Evolutionary conservation across 1,140 invertebrate genomes (phyloP), one percentile per base, ranked within the genome.

Genomic region (Tenebrio molitor): DNA sequence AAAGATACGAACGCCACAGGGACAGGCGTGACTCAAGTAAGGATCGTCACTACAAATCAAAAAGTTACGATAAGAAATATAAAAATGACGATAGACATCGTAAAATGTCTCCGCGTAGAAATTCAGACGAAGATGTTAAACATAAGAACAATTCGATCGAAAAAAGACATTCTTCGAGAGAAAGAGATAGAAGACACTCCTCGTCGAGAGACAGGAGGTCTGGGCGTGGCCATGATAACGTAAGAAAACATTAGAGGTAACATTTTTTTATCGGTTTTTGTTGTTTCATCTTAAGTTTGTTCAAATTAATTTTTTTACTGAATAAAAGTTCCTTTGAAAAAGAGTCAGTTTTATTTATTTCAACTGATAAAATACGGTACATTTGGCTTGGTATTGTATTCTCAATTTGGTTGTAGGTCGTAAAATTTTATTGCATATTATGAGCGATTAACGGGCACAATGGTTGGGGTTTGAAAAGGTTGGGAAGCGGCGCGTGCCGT

Each of bases 21-120:
- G 23, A 58, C n/a, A 23, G 23, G 10, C 50, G 50, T 14, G 50
- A 58, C 4, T 14, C 19, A 12, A 58, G 50, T 58, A 58, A 23
- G 6, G 12, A 58, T 7, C 23, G 23, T 2, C 2, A 29, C 12
- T 12, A 39, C 5, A 25, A 15, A 29, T 58, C 50, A 7, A 58
- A 17, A 58, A 58, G 15, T 29, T 25, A 23, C 3, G 50, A 58
- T 12, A 2, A n/a, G 14, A 25, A 14, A 25, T 14, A 29, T 14
- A 58, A 23, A 25, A 29, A 23, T n/a, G 50, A 58, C 5, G 50
- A 58, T 2, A 58, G 50, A 53, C 19, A 53, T 12, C 19, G 6
- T 8, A 53, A 34, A 58, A 15, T 29, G 42, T 46, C 42, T 4
- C 36, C 36, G 5, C 36, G 12, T 39, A 5, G 36, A 39, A 7